These are phyloP conservation scores for Lagopus muta DNA, from an alignment of 2,113 vertebrate genomes.

Conservation along the genomic window DNA sequence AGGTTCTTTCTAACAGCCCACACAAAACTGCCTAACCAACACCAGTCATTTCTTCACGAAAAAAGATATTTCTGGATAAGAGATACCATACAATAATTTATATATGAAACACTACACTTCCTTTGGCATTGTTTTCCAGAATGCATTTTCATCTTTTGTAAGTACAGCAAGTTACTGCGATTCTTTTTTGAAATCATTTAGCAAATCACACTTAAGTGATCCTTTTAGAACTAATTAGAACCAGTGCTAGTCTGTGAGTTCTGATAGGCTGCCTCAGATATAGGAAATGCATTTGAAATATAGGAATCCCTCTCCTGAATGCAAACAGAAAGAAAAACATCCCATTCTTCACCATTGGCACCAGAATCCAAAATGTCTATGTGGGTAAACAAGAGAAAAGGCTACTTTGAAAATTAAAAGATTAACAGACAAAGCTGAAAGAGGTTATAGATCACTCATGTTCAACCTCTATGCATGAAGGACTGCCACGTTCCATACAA, in stretches of 20 bases:
- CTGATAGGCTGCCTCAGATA: background rate
- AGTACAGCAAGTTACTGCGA: background rate
- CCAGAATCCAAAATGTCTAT: background rate
- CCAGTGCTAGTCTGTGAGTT: no score
- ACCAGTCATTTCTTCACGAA: background rate
- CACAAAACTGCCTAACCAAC: background rate
- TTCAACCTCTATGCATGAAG: background rate
- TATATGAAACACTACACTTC: background rate
- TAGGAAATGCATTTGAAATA: background rate
- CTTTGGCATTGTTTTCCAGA: background rate
- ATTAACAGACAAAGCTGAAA: background rate
- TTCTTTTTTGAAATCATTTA: background rate
- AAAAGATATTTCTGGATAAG: background rate
- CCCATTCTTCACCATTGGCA: background rate
- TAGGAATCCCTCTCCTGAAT: background rate
- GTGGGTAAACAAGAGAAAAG: background rate
- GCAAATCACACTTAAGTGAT: background rate
- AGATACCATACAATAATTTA: background rate
- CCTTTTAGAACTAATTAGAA: no score
- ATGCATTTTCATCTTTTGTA: background rate
- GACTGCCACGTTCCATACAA: background rate
- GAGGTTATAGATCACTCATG: background rate
- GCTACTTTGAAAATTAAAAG: background rate
- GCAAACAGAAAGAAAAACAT: background rate
- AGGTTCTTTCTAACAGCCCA: background rate